Percentiles rank a stretch among this genome's conserved stretches.
Conservation (phyloP, 2,888 invertebrate genomes). For the Dicranocentrus wangi region DNA sequence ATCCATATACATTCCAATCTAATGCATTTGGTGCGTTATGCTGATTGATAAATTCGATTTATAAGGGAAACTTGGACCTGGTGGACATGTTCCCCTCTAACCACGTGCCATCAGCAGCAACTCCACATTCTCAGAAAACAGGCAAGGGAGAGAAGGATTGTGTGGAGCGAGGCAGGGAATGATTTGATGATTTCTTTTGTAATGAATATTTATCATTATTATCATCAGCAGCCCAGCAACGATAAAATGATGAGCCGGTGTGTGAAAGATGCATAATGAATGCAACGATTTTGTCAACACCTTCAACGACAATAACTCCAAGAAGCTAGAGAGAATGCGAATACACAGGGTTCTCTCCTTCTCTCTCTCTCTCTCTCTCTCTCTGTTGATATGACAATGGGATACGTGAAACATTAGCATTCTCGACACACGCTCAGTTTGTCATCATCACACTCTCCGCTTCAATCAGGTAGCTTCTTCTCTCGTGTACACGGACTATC, state of each 20-base stretch:
- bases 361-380: not conserved
- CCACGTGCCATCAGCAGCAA: too few relatives aligned
- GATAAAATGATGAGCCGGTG: conserved; percentile 16
- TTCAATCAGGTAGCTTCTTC: conserved; percentile 12
- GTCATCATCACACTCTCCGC: conserved; percentile 56
- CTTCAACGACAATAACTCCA: conserved; percentile 37
- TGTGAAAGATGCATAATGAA: conserved; percentile 33
- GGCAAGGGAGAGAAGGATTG: too few relatives aligned
- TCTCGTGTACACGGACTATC: not conserved
- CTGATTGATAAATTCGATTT: too few relatives aligned
- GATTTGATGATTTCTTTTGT: conserved; percentile 25
- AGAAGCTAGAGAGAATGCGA: conserved; percentile 40
- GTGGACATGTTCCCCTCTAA: too few relatives aligned
- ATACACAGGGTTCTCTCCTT: conserved; percentile 40
- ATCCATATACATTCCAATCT: too few relatives aligned
- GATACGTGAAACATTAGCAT: not conserved
- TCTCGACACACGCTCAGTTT: conserved; percentile 51
- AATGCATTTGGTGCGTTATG: too few relatives aligned
- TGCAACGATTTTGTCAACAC: conserved; percentile 63
- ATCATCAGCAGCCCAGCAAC: conserved; percentile 12
- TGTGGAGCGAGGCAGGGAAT: too few relatives aligned
- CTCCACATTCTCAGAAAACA: too few relatives aligned
- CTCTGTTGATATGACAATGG: not conserved
- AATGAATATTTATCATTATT: not conserved
- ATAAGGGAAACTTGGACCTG: too few relatives aligned